Conservation (phyloP, 2,113 vertebrate species). For the Caranx ignobilis region DNA sequence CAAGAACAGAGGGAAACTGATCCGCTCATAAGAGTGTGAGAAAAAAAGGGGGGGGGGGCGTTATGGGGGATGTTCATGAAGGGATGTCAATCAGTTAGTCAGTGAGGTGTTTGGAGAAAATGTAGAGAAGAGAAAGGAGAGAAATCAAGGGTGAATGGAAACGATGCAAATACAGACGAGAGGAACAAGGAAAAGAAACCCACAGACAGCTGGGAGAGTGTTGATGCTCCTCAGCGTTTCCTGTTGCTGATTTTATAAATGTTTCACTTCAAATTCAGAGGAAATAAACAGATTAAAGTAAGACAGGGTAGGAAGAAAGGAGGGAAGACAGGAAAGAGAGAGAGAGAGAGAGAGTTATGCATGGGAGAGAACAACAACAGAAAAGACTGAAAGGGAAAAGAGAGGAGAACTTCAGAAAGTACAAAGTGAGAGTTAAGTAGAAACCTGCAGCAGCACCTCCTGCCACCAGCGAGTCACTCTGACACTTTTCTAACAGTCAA, state of each 20-base stretch:
- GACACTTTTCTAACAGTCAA: conserved; percentile 30
- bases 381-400: not conserved
- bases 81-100: conserved; percentile 3
- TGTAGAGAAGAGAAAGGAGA: not conserved
- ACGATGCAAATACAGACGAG: not conserved
- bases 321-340: not conserved
- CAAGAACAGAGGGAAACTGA: conserved; percentile 16
- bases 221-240: no score
- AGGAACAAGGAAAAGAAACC: not conserved
- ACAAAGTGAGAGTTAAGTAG: not conserved
- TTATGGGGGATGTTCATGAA: not conserved
- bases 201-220: not conserved
- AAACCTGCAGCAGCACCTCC: not conserved
- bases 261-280: not conserved
- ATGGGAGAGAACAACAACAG: not conserved
- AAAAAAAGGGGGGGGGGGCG: conserved; percentile 9
- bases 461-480: conserved; percentile 34
- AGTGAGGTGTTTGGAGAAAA: conserved; percentile 15
- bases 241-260: not conserved
- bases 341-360: not conserved
- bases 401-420: not conserved
- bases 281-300: no score
- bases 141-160: not conserved
- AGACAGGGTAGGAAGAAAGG: not conserved
- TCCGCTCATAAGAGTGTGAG: not conserved